Conservation (phyloP, 2,888 invertebrate genomes). For the Agrochola litura region DNA sequence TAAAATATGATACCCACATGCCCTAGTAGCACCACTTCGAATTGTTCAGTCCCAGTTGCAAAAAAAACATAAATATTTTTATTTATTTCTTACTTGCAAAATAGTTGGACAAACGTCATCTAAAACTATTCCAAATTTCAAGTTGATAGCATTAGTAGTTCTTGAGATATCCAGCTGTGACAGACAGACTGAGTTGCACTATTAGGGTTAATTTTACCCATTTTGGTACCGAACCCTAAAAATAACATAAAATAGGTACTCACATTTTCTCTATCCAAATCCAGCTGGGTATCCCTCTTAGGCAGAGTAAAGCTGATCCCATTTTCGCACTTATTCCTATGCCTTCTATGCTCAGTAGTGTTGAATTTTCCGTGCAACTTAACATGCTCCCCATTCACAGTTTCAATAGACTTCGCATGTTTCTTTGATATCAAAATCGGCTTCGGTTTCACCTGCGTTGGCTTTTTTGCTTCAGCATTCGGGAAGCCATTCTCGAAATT, state of each 20-base stretch:
- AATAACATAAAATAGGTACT: conserved; percentile 69
- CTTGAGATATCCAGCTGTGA: too few relatives aligned
- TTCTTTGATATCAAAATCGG: conserved; percentile 72
- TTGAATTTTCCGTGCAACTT: conserved; percentile 75
- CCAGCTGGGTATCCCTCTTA: conserved; percentile 79
- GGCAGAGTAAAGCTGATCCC: conserved; percentile 72
- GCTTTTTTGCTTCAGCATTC: conserved; percentile 57
- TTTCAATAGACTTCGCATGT: conserved; percentile 67
- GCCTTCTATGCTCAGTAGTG: conserved; percentile 77
- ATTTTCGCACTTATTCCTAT: conserved; percentile 64
- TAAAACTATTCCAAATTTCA: too few relatives aligned
- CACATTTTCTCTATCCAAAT: conserved; percentile 86
- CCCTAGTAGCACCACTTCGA: too few relatives aligned
- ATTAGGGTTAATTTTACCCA: too few relatives aligned
- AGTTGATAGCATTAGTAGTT: too few relatives aligned
- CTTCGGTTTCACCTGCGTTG: conserved; percentile 68
- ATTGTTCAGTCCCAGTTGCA: too few relatives aligned
- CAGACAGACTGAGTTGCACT: too few relatives aligned
- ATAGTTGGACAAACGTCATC: too few relatives aligned
- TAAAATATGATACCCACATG: too few relatives aligned
- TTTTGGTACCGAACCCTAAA: too few relatives aligned
- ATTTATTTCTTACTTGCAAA: too few relatives aligned
- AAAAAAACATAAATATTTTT: too few relatives aligned
- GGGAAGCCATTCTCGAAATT: conserved; percentile 79
- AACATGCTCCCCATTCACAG: conserved; percentile 62